Evolutionary conservation across 1,140 invertebrate genomes (phyloP).

Genomic region (Drosophila tristis): DNA sequence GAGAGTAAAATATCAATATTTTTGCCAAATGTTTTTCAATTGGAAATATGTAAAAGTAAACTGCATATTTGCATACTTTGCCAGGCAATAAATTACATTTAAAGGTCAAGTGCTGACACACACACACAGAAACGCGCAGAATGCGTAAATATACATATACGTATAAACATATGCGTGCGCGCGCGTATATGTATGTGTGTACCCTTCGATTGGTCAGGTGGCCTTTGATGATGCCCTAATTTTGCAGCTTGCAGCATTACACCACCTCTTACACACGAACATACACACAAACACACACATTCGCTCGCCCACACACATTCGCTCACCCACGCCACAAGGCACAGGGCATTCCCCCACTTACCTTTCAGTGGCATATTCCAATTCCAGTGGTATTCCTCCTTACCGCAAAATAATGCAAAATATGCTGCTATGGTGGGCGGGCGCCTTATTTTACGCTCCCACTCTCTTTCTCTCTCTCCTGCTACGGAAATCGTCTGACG

Average conservation of each 20-base stretch:
- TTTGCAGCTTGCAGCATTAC: slow-evolving; percentile 40
- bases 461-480: background rate
- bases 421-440: no score
- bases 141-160: slow-evolving; percentile 1
- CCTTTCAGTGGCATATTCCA: background rate
- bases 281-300: no score
- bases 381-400: no score
- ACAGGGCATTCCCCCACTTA: background rate
- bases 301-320: background rate
- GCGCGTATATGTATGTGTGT: slow-evolving; percentile 35
- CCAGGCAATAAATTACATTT: slow-evolving; percentile 72
- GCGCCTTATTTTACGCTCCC: background rate
- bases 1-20: slow-evolving; percentile 13
- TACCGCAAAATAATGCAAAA: no score
- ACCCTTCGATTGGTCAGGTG: slow-evolving; percentile 76
- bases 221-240: slow-evolving; percentile 80
- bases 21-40: slow-evolving; percentile 29
- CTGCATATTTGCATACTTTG: slow-evolving; percentile 65
- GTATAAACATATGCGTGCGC: slow-evolving; percentile 13
- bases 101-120: slow-evolving; percentile 70
- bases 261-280: background rate
- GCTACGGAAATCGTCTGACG: background rate
- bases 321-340: no score
- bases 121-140: slow-evolving; percentile 22
- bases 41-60: slow-evolving; percentile 35